A percentile compares a stretch with the other conserved stretches of the same genome.
phyloP scores from a whole-genome alignment of 2,888 invertebrate genomes.

The Stenoptilia bipunctidactyla region DNA sequence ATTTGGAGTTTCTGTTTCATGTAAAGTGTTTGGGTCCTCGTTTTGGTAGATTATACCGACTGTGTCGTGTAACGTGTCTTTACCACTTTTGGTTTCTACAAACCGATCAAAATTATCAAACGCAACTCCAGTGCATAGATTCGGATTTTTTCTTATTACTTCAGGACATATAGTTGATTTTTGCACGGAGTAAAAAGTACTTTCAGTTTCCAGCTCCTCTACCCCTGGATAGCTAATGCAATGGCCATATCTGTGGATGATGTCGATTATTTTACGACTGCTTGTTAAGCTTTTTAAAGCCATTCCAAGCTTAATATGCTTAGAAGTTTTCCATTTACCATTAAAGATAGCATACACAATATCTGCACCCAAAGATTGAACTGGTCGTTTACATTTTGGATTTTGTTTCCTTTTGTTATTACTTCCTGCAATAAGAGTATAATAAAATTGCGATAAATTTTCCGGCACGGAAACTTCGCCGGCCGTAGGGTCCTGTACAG shows the following conservation, averaged over 20 bases:
- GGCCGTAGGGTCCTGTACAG: no score
- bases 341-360: no score
- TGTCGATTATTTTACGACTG: conserved; percentile 10
- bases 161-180: conserved; percentile 4
- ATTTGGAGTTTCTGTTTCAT: conserved; percentile 11
- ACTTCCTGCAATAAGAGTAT: no score
- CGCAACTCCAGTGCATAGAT: conserved; percentile 17
- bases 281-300: no score
- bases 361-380: no score
- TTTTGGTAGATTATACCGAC: no score
- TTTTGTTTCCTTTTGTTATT: no score
- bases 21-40: not conserved
- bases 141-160: conserved; percentile 4
- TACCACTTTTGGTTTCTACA: conserved; percentile 25
- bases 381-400: no score
- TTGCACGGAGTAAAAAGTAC: conserved; percentile 6
- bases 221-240: conserved; percentile 6
- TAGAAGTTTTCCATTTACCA: no score
- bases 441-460: no score
- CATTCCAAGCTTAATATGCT: no score
- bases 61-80: conserved; percentile 31
- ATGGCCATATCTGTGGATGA: conserved; percentile 11
- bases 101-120: conserved; percentile 21
- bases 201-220: conserved; percentile 11
- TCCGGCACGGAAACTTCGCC: no score